A percentile compares a stretch with the other conserved stretches of the same genome.
Conservation (phyloP, 2,113 vertebrate genomes). For the Periophthalmus modestus region DNA sequence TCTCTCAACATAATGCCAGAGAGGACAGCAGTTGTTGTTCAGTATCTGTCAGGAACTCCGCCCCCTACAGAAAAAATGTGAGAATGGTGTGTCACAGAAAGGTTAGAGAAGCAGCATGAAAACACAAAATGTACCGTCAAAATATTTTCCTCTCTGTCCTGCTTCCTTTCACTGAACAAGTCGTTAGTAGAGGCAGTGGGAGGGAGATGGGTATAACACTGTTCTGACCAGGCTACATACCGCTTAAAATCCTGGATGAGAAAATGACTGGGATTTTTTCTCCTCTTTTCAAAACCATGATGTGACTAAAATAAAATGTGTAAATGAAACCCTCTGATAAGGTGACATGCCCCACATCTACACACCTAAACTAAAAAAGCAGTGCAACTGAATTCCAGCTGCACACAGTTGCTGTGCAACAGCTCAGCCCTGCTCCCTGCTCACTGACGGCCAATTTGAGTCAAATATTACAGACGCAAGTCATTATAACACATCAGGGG, state of each 20-base stretch:
- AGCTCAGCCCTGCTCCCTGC: constrained; percentile 37
- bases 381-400: constrained; percentile 44
- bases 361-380: constrained; percentile 60
- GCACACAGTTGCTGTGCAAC: constrained; percentile 56
- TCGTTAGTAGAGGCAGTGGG: constrained; percentile 20
- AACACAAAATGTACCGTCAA: constrained; percentile 39
- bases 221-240: constrained; percentile 33
- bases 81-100: constrained; percentile 38
- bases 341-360: constrained; percentile 58
- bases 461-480: constrained; percentile 56
- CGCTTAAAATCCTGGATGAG: constrained; percentile 40
- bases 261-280: constrained; percentile 47
- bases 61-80: constrained; percentile 6
- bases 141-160: constrained; percentile 49
- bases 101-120: constrained; percentile 40
- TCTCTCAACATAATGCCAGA: constrained; percentile 51
- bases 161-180: constrained; percentile 22
- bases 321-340: constrained; percentile 62
- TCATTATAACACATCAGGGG: constrained; percentile 66
- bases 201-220: constrained; percentile 24
- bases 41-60: constrained; percentile 49
- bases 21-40: constrained; percentile 72
- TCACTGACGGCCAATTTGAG: constrained; percentile 52
- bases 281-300: constrained; percentile 10
- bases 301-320: constrained; percentile 42